Conservation (phyloP, 2,888 invertebrate species). For the Heliconius charithonia region DNA sequence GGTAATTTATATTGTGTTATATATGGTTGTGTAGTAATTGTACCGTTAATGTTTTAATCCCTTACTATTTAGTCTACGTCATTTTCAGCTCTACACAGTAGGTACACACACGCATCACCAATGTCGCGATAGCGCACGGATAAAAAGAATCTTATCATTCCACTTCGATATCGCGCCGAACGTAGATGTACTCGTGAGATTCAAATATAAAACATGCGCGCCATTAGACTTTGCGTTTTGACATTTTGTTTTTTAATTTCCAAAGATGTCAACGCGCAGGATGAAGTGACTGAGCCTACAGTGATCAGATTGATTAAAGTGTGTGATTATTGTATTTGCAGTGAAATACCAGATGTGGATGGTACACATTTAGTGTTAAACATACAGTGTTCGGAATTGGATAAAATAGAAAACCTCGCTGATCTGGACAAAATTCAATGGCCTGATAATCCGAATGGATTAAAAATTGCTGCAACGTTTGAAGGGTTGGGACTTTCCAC, state of each 20-base stretch:
- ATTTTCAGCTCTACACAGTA: slow-evolving; percentile 67
- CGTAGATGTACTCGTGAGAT: slow-evolving; percentile 57
- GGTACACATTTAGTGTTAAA: slow-evolving; percentile 73
- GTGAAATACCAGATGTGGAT: slow-evolving; percentile 75
- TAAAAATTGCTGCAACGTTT: slow-evolving; percentile 74
- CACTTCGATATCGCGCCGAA: slow-evolving; percentile 65
- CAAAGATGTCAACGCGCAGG: slow-evolving; percentile 59
- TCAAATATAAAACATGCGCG: slow-evolving; percentile 66
- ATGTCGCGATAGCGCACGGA: slow-evolving; percentile 69
- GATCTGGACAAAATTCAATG: slow-evolving; percentile 77
- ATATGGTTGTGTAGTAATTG: background rate
- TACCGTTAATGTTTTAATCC: slow-evolving; percentile 44
- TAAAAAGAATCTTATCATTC: slow-evolving; percentile 76
- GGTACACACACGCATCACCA: slow-evolving; percentile 65
- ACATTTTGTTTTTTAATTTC: slow-evolving; percentile 65
- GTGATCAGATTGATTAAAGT: slow-evolving; percentile 63
- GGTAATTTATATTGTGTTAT: background rate
- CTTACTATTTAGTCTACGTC: slow-evolving; percentile 64
- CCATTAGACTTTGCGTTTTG: slow-evolving; percentile 56
- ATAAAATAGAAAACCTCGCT: slow-evolving; percentile 67
- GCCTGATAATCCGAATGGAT: slow-evolving; percentile 74
- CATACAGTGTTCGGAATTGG: slow-evolving; percentile 74
- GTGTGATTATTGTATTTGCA: slow-evolving; percentile 76
- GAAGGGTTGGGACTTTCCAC: slow-evolving; percentile 73
- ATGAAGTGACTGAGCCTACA: slow-evolving; percentile 56